Conservation (phyloP, 2,113 vertebrate genomes). For the Cyprinodon brontotheroides region DNA sequence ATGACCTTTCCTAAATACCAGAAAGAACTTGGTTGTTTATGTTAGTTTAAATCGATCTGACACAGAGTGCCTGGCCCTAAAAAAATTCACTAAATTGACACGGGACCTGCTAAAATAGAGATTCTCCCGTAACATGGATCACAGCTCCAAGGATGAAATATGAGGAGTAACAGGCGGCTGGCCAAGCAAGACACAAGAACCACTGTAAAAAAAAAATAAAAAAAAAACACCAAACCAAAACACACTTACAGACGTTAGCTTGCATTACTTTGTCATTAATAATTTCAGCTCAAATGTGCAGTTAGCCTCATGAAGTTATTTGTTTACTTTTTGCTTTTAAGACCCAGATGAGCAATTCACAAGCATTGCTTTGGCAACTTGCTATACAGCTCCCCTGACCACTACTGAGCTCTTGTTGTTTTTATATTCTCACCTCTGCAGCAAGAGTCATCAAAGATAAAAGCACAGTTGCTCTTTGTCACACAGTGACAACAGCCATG, state of each 20-base stretch:
- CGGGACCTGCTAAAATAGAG: constrained; percentile 46
- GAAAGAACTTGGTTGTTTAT: constrained; percentile 49
- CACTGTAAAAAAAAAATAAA: constrained; percentile 17
- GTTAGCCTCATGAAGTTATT: constrained; percentile 28
- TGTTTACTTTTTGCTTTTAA: constrained; percentile 47
- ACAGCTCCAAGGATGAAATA: constrained; percentile 22
- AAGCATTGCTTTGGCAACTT: constrained; percentile 54
- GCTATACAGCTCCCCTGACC: constrained; percentile 48
- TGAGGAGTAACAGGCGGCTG: constrained; percentile 17
- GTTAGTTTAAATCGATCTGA: constrained; percentile 58
- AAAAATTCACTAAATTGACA: constrained; percentile 52
- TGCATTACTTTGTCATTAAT: constrained; percentile 30
- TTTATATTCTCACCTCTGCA: constrained; percentile 65
- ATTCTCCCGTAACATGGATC: constrained; percentile 34
- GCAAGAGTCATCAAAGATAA: constrained; percentile 68
- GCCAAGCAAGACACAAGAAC: constrained; percentile 29
- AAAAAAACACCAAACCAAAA: constrained; percentile 6
- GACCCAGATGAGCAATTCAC: constrained; percentile 55
- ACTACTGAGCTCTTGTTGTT: constrained; percentile 47
- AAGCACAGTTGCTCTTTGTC: constrained; percentile 66
- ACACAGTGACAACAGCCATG: constrained; percentile 65
- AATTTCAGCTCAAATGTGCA: constrained; percentile 27
- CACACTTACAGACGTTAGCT: constrained; percentile 10
- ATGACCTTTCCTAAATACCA: constrained; percentile 63
- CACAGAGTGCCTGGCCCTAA: constrained; percentile 32